Conservation (phyloP, 2,113 vertebrate genomes). For the Austrofundulus limnaeus region DNA sequence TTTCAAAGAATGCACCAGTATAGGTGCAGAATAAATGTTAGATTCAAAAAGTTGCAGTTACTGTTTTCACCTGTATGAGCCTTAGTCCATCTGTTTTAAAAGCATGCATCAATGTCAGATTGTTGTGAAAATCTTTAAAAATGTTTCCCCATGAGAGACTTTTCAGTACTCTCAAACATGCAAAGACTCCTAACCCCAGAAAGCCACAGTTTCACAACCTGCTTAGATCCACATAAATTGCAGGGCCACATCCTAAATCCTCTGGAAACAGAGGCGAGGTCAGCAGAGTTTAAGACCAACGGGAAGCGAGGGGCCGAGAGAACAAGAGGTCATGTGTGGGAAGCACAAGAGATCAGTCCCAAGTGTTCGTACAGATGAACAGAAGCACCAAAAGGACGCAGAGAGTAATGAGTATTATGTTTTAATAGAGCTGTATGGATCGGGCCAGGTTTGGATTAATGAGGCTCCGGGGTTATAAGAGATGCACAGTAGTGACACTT, state of each 20-base stretch:
- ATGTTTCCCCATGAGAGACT: neutral
- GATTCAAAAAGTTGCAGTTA: neutral
- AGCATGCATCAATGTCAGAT: neutral
- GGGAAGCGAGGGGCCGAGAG: constrained; percentile 24
- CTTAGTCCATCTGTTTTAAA: neutral
- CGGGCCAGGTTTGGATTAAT: constrained; percentile 45
- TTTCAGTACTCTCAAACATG: neutral
- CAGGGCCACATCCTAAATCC: constrained; percentile 27
- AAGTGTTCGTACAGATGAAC: constrained; percentile 18
- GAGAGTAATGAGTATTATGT: constrained; percentile 46
- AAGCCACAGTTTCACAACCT: constrained; percentile 13
- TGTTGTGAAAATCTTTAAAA: constrained; percentile 7
- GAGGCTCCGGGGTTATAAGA: constrained; percentile 65
- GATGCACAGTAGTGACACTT: constrained; percentile 55
- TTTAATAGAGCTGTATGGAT: constrained; percentile 58
- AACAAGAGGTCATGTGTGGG: constrained; percentile 60
- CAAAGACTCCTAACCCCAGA: constrained; percentile 8
- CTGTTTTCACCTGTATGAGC: neutral
- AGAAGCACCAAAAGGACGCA: constrained; percentile 20
- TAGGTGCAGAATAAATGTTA: neutral
- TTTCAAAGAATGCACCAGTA: neutral
- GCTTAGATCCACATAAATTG: constrained; percentile 9
- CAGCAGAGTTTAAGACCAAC: constrained; percentile 50
- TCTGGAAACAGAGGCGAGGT: constrained; percentile 63
- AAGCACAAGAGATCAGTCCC: constrained; percentile 37